Percentiles rank a stretch among this genome's conserved stretches.
These are phyloP conservation scores for Pecten maximus DNA, from an alignment of 2,888 invertebrate species.

Conservation along the genomic window DNA sequence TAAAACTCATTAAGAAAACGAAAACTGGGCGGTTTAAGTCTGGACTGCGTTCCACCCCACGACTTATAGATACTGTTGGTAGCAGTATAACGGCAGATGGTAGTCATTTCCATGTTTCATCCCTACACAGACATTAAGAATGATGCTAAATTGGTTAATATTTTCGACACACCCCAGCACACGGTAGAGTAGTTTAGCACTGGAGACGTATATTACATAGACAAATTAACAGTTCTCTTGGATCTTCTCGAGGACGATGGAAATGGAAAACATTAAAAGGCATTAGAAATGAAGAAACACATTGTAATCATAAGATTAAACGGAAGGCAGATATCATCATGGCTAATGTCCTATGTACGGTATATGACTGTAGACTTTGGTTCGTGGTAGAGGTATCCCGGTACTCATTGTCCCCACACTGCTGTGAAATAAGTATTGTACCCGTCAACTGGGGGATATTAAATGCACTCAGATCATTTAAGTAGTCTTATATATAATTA, in stretches of 20 bases:
- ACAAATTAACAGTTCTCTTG: conserved; percentile 8
- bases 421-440: conserved; percentile 20
- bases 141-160: conserved; percentile 27
- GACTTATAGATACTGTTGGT: not conserved
- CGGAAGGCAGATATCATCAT: not conserved
- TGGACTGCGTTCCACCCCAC: not conserved
- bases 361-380: not conserved
- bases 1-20: conserved; percentile 24
- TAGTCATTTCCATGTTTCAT: conserved; percentile 22
- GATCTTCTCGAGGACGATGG: conserved; percentile 11
- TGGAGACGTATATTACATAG: not conserved
- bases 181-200: not conserved
- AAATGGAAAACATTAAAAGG: conserved; percentile 11
- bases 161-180: conserved; percentile 26
- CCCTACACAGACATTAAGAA: conserved; percentile 30
- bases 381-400: not conserved
- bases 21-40: not conserved
- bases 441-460: not conserved
- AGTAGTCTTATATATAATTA: not conserved
- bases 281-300: conserved; percentile 27
- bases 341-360: not conserved
- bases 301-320: conserved; percentile 15
- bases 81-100: not conserved
- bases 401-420: not conserved
- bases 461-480: not conserved